Evolutionary conservation across 2,888 invertebrate genomes (phyloP).

Genomic region (Maniola hyperantus): DNA sequence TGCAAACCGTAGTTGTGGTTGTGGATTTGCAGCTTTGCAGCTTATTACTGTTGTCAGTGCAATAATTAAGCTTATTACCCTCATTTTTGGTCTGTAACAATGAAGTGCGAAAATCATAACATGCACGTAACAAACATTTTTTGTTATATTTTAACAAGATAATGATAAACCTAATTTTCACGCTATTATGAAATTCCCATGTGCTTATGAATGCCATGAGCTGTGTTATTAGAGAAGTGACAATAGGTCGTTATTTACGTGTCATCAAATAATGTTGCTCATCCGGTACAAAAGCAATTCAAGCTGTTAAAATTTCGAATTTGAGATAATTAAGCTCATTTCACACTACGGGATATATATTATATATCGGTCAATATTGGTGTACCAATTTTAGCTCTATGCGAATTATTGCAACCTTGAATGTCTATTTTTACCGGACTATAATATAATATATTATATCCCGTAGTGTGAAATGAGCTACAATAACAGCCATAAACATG

Average conservation of each 20-base stretch:
- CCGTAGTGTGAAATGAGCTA: not conserved
- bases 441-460: too few species aligned
- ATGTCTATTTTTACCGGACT: too few species aligned
- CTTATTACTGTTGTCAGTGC: slow-evolving; percentile 56
- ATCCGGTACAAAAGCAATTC: not conserved
- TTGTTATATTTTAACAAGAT: slow-evolving; percentile 33
- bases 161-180: slow-evolving; percentile 22
- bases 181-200: slow-evolving; percentile 18
- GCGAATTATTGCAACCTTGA: too few species aligned
- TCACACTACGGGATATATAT: too few species aligned
- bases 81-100: slow-evolving; percentile 46
- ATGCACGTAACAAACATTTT: slow-evolving; percentile 39
- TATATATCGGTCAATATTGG: too few species aligned
- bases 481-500: slow-evolving; percentile 1
- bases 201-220: not conserved
- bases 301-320: slow-evolving; percentile 1
- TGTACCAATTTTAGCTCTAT: too few species aligned
- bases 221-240: not conserved
- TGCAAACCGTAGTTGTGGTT: slow-evolving; percentile 84
- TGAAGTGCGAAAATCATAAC: slow-evolving; percentile 26
- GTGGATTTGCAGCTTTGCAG: slow-evolving; percentile 75
- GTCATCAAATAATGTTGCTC: not conserved
- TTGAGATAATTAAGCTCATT: too few species aligned
- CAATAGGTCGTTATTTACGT: slow-evolving; percentile 1
- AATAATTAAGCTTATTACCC: slow-evolving; percentile 54